Percentiles rank a stretch among this genome's conserved stretches.
These are phyloP conservation scores for Volucella zonaria DNA, from an alignment of 2,888 invertebrate species.

Conservation along the genomic window DNA sequence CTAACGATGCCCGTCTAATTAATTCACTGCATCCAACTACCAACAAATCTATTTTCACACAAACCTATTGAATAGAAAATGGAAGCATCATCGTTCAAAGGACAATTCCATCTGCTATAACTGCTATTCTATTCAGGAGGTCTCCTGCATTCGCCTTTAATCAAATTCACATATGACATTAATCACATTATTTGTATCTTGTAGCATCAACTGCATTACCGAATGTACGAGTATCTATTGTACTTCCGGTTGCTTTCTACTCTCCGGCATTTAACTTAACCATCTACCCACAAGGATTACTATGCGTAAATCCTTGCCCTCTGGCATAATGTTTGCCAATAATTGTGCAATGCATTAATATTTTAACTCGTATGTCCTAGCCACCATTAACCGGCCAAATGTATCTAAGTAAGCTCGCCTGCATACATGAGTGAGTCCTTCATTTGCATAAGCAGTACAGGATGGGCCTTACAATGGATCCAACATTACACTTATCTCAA, in stretches of 20 bases:
- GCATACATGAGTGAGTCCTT: neutral
- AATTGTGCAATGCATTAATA: conserved; percentile 20
- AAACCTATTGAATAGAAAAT: too few relatives aligned
- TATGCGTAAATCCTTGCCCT: neutral
- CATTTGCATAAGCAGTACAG: conserved; percentile 3
- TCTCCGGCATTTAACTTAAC: conserved; percentile 9
- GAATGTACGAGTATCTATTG: conserved; percentile 1
- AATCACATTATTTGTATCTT: conserved; percentile 16
- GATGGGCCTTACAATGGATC: neutral
- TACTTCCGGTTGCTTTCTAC: neutral
- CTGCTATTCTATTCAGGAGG: too few relatives aligned
- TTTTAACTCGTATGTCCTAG: neutral
- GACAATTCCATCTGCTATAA: too few relatives aligned
- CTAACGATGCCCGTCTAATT: neutral
- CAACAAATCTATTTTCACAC: too few relatives aligned
- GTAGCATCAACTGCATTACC: neutral
- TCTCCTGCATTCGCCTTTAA: neutral
- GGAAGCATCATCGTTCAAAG: too few relatives aligned
- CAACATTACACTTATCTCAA: too few relatives aligned
- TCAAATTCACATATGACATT: conserved; percentile 22
- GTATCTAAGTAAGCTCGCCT: neutral
- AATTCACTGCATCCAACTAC: neutral
- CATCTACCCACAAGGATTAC: neutral
- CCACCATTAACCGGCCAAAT: neutral
- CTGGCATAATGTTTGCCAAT: conserved; percentile 12